Evolutionary conservation across 2,888 invertebrate genomes (phyloP), one percentile per base, ranked within the genome.

Genomic region (Quadroppia sp.): DNA sequence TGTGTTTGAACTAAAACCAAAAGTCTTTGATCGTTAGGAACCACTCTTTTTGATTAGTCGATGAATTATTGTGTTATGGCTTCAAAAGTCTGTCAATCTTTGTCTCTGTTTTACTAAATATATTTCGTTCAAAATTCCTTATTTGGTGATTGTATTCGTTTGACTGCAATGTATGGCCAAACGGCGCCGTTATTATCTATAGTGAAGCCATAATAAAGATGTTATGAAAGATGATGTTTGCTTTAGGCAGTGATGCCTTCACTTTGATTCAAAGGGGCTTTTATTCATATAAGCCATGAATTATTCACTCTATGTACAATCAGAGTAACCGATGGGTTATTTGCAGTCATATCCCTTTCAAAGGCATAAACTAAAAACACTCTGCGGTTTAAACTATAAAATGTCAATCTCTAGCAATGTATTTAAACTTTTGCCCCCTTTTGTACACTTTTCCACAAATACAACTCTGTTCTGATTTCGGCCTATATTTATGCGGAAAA

Each of bases 171-270:
- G 53, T 6, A 20, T 53, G 15, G 15, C 15, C 48, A 15, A 64
- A 64, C 20, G 67, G 67, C 67, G 67, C 67, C 67, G 42, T 67
- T 64, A 32, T 36, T 67, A 67, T 67, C 67, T 67, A 42, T 67
- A 67, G 42, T 67, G 6, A 67, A 23, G 23, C 67, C 67, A 67
- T 67, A 67, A 67, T 67, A 67, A 67, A 67, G 67, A 67, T 67
- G 67, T 67, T 48, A 67, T 67, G 67, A 67, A 67, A 67, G 67
- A 67, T 67, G 67, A 67, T 67, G 67, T 67, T 67, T 67, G 67
- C 67, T 67, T 67, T n/a, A 67, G 67, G 67, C 67, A 40, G 40
- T 67, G 23, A 36, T 67, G 67, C 36, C 61, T 17, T n/a, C 3
- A 13, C 67, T 67, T 42, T 53, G 20, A 23, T 25, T 53, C 7